phyloP scores from a whole-genome alignment of 2,797 vertebrate genomes.

The Buphagus erythrorhynchus region DNA sequence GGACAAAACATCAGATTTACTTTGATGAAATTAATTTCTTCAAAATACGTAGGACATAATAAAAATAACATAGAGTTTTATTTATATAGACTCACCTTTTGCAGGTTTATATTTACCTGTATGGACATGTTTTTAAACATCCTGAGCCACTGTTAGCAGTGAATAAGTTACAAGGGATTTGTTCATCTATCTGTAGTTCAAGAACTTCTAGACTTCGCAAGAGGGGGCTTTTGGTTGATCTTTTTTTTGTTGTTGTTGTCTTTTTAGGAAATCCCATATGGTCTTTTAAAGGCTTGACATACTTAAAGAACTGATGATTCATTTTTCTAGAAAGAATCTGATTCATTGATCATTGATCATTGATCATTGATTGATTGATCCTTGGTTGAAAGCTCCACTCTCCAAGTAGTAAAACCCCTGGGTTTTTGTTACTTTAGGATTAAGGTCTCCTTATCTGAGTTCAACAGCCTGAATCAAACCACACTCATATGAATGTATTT shows the following conservation, averaged over 20 bases:
- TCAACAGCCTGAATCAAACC: not conserved
- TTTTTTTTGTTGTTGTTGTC: not conserved
- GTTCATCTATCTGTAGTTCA: not conserved
- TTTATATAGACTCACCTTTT: not conserved
- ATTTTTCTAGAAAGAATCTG: not conserved
- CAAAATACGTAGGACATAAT: not conserved
- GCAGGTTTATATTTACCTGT: not conserved
- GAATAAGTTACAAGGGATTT: not conserved
- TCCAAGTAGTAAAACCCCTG: not conserved
- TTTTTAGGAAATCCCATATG: not conserved
- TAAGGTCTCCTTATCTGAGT: not conserved
- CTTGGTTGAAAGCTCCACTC: not conserved
- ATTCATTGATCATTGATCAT: too few relatives aligned
- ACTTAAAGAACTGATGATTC: not conserved
- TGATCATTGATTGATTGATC: not conserved
- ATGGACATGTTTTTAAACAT: not conserved
- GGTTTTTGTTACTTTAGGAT: not conserved
- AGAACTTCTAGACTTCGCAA: not conserved
- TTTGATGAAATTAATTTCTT: not conserved
- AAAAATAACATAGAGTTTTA: not conserved
- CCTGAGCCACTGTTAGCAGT: not conserved
- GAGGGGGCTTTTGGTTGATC: rapidly evolving
- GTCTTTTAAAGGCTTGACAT: not conserved
- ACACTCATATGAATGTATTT: not conserved
- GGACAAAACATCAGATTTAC: not conserved